These are phyloP conservation scores for Galerucella pusilla DNA, from an alignment of 2,888 invertebrate genomes.

Conservation along the genomic window DNA sequence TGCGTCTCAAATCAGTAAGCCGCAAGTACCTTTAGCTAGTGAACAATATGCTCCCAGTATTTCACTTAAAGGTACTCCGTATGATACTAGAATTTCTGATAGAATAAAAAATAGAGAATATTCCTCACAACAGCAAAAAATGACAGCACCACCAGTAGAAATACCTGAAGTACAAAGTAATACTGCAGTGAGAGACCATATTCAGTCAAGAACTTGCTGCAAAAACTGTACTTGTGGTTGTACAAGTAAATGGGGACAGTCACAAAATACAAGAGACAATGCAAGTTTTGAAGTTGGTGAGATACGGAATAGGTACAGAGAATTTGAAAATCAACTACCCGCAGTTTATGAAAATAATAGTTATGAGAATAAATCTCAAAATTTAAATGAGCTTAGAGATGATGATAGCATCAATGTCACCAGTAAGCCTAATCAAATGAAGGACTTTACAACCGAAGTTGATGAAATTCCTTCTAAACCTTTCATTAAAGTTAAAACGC, in stretches of 20 bases:
- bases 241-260: background rate
- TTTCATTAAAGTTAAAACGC: conserved; percentile 47
- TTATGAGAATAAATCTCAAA: background rate
- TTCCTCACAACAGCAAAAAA: conserved; percentile 47
- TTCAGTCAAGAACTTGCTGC: conserved; percentile 27
- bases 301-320: background rate
- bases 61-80: conserved; percentile 29
- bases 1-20: background rate
- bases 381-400: background rate
- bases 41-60: background rate
- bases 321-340: background rate
- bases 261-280: background rate
- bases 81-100: conserved; percentile 60
- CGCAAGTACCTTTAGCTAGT: background rate
- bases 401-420: background rate
- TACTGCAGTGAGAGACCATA: conserved; percentile 40
- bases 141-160: conserved; percentile 37
- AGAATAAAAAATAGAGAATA: conserved; percentile 56
- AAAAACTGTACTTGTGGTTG: conserved; percentile 29
- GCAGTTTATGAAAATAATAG: background rate
- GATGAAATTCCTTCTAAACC: conserved; percentile 52
- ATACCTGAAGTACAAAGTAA: conserved; percentile 38
- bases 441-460: background rate
- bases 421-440: conserved; percentile 6
- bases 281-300: background rate